phyloP scores from a whole-genome alignment of 64 coral and sea anemone genomes.

The Actinia equina region DNA sequence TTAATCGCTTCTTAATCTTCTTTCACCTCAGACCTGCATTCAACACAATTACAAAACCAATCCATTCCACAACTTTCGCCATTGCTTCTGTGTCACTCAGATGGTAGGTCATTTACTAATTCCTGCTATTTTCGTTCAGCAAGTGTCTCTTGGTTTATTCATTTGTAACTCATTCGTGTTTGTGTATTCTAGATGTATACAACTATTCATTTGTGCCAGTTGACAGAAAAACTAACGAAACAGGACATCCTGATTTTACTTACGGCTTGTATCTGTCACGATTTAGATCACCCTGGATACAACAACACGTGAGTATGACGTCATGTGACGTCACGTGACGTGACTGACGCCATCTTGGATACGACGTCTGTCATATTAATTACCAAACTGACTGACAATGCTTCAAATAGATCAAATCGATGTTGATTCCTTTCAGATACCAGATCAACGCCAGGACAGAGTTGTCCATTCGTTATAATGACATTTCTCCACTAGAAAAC shows the following conservation, averaged over 20 bases:
- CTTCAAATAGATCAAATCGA: too few species aligned
- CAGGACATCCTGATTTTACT: conserved; percentile 64
- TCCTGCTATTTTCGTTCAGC: background rate
- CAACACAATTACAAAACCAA: conserved; percentile 75
- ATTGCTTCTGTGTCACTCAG: conserved; percentile 83
- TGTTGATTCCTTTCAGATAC: conserved; percentile 34
- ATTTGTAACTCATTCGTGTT: background rate
- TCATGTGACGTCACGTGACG: background rate
- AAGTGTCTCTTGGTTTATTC: too few species aligned
- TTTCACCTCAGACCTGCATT: conserved; percentile 57
- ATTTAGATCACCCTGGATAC: conserved; percentile 83
- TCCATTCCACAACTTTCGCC: conserved; percentile 85
- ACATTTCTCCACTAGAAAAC: conserved; percentile 85
- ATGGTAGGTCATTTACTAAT: conserved; percentile 45
- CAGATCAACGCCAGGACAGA: conserved; percentile 85
- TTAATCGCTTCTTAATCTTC: background rate
- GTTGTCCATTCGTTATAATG: conserved; percentile 84
- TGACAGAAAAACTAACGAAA: conserved; percentile 52
- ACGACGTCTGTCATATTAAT: conserved; percentile 12
- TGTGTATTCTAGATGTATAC: conserved; percentile 55
- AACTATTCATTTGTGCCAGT: conserved; percentile 62
- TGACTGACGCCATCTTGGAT: background rate
- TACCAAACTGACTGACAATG: background rate
- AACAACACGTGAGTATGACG: conserved; percentile 74
- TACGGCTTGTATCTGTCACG: conserved; percentile 77